phyloP scores from a whole-genome alignment of 2,113 vertebrate species.

The Monopterus albus region DNA sequence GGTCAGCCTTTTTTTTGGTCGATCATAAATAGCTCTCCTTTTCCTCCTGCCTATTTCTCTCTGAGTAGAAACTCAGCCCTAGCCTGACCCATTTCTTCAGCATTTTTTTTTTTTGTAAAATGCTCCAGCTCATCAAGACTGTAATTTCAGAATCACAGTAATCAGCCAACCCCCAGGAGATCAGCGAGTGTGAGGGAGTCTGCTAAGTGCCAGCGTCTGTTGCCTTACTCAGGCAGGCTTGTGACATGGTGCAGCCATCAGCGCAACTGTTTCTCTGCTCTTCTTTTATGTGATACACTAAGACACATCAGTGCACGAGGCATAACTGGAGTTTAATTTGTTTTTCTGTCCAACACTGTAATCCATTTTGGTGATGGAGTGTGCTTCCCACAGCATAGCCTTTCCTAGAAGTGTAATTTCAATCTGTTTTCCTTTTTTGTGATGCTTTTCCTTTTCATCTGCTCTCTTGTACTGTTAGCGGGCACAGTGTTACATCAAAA shows the following conservation, averaged over 20 bases:
- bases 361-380: slow-evolving; percentile 65
- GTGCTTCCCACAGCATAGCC: slow-evolving; percentile 18
- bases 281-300: slow-evolving; percentile 43
- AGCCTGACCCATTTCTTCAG: slow-evolving; percentile 71
- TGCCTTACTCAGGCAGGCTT: slow-evolving; percentile 65
- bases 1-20: slow-evolving; percentile 28
- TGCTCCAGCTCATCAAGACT: slow-evolving; percentile 79
- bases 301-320: slow-evolving; percentile 45
- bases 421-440: slow-evolving; percentile 19
- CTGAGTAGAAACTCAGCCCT: slow-evolving; percentile 34
- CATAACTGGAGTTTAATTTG: slow-evolving; percentile 58
- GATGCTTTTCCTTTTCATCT: slow-evolving; percentile 62
- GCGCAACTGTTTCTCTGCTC: slow-evolving; percentile 35
- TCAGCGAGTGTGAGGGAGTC: slow-evolving; percentile 73
- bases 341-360: slow-evolving; percentile 56
- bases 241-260: slow-evolving; percentile 65
- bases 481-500: slow-evolving; percentile 52
- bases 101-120: slow-evolving; percentile 53
- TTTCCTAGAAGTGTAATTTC: slow-evolving; percentile 58
- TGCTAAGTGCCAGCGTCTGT: slow-evolving; percentile 76
- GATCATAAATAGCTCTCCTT: slow-evolving; percentile 17
- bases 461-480: slow-evolving; percentile 50
- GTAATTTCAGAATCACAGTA: slow-evolving; percentile 82
- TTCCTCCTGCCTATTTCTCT: slow-evolving; percentile 22
- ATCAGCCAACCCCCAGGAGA: slow-evolving; percentile 79